Evolutionary conservation across 2,113 vertebrate species (phyloP), one percentile per base, ranked within the genome.

Genomic region (Channa maculata): DNA sequence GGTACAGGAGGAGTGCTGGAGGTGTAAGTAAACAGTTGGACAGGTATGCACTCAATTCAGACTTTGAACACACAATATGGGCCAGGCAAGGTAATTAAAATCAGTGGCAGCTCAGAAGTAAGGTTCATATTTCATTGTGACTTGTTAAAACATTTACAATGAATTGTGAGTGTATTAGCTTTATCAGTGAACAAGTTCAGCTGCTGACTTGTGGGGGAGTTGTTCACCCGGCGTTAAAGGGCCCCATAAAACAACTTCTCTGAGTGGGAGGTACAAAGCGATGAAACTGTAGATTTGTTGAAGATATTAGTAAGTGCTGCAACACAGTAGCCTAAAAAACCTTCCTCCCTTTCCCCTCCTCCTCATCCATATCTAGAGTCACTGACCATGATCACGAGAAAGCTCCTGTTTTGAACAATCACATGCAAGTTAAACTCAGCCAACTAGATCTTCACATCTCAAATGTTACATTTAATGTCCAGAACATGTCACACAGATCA

Each of bases 11-110:
- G 86, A 77, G 83, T 70, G 61, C 71, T 61, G 76, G 60, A 78
- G 24, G 50, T 75, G 80, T 60, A 75, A 66, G 86, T 59, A 81
- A 91, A 88, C 86, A 88, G 71, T 75, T 53, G 38, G 68, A 72
- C 75, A 86, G 90, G 89, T 91, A 91, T 81, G 69, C 70, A 49
- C 67, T 66, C 33, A 64, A 58, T 72, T 85, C 24, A 85, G 88
- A 93, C 91, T 89, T 93, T 91, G 88, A 87, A 85, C 91, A 59
- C 2, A 62, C 60, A 48, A 82, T 65, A 61, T 61, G 44, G 62
- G 64, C 50, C 69, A 44, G 55, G 58, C 58, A 53, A 0, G 51
- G 69, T 64, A 45, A 89, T 39, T 87, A 8, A 83, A 83, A 84
- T 72, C 61, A 44, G 55, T 50, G 49, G n/a, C 45, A 72, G 64